Base-by-base conservation (phyloP, 2,888 invertebrate species). In the Norana najaformis region DNA sequence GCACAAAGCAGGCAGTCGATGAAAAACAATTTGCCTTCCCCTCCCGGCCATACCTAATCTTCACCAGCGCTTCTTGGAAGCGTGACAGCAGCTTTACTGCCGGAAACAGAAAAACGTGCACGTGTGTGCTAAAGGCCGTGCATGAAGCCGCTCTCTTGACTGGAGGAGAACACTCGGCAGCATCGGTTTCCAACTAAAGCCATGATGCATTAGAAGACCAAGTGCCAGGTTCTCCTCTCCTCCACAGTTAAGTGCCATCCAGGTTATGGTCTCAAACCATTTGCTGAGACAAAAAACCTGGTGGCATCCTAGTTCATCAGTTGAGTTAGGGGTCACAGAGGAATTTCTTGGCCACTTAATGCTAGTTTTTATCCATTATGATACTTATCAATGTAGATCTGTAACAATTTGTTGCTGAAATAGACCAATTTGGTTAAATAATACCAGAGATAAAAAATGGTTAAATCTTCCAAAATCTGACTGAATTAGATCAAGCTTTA, bases 191-290 rank as follows among this genome's bases (percentile, higher is more conserved):
- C 69, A 69, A 69, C 69, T 69, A 11, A 13, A n/a, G 11, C 69
- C 69, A 69, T 69, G 69, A 69, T 16, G 69, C n/a, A 69, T 69
- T 0, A n/a, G 1, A n/a, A n/a, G 0, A n/a, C 69, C n/a, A 69
- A 69, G 69, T 69, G 69, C 69, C n/a, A 30, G n/a, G 69, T n/a
- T 69, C 3, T 69, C 69, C 1, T 30, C n/a, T 69, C 69, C 8
- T 69, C 69, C 11, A 13, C 69, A 69, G 69, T 69, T 69, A 69
- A 69, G n/a, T 69, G n/a, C 6, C 69, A 69, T 69, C n/a, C 69
- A 69, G 30, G n/a, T n/a, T 69, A 69, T n/a, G 69, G n/a, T n/a
- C 69, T 69, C 69, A 69, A 69, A n/a, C n/a, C n/a, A 69, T n/a
- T n/a, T n/a, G 69, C 13, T n/a, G n/a, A n/a, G 69, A 69, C 30